These are phyloP conservation scores for Bombus waltoni DNA, from an alignment of 1,140 invertebrate genomes.

Conservation along the genomic window DNA sequence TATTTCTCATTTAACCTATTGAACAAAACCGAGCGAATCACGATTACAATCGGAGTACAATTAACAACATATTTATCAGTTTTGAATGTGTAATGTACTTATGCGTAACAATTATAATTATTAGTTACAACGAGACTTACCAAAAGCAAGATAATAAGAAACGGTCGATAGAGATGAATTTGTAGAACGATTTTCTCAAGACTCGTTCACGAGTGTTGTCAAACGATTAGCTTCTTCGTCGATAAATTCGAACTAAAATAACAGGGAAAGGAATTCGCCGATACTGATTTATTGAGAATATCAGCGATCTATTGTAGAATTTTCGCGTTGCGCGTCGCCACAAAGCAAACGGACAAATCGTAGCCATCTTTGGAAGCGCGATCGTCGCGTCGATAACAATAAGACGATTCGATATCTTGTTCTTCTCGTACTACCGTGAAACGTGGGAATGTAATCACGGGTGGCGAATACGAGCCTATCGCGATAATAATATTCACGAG, in stretches of 20 bases:
- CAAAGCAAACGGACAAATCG: too few species aligned
- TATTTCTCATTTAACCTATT: background rate
- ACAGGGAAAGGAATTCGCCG: background rate
- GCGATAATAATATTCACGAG: slow-evolving; percentile 40
- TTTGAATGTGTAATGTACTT: background rate
- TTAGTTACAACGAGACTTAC: background rate
- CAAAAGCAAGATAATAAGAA: background rate
- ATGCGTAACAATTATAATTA: background rate
- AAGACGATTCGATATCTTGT: background rate
- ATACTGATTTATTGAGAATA: background rate
- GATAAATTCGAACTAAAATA: background rate
- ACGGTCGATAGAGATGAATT: background rate
- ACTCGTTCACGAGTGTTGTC: background rate
- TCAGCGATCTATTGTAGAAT: background rate
- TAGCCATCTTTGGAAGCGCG: background rate
- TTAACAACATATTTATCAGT: too few species aligned
- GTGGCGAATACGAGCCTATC: background rate
- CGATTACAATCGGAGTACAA: background rate
- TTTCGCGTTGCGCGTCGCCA: background rate
- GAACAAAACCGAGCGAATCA: background rate
- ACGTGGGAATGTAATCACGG: slow-evolving; percentile 7
- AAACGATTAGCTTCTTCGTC: background rate
- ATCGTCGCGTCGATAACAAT: background rate
- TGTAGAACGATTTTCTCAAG: background rate
- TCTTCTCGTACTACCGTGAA: background rate